Conservation (phyloP, 2,113 vertebrate genomes). For the Pomatorhinus ruficollis region DNA sequence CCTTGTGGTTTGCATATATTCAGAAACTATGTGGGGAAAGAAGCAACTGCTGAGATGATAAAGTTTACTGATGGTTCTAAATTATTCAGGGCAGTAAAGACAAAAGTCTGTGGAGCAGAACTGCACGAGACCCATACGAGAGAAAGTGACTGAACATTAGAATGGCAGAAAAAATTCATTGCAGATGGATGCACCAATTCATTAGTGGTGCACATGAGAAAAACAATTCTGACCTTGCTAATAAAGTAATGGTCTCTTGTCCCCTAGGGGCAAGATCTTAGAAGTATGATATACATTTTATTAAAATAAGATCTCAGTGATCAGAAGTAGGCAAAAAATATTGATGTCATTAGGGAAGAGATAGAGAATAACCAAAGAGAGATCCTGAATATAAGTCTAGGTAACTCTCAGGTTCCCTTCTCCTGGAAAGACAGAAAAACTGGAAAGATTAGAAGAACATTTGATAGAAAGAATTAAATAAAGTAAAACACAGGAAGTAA, state of each 20-base stretch:
- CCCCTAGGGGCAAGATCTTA: neutral
- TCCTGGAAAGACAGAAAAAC: neutral
- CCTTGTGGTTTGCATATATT: neutral
- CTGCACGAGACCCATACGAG: neutral
- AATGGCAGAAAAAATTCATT: conserved; percentile 30
- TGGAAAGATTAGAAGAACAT: neutral
- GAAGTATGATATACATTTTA: neutral
- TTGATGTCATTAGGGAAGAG: neutral
- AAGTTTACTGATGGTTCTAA: neutral
- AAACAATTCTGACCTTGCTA: neutral
- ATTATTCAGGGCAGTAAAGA: neutral
- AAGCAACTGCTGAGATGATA: neutral
- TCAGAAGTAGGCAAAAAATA: neutral
- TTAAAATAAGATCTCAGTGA: neutral
- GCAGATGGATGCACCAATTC: conserved; percentile 15
- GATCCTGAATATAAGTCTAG: neutral
- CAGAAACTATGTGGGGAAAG: neutral
- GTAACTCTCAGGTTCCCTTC: neutral
- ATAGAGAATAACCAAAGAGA: neutral
- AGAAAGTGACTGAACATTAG: conserved; percentile 17
- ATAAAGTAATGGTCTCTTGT: neutral
- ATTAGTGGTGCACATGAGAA: neutral
- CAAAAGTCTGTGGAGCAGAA: neutral
- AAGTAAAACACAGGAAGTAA: neutral
- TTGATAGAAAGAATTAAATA: neutral